Evolutionary conservation across 2,888 invertebrate genomes (phyloP).

Genomic region (Caenorhabditis sp.): DNA sequence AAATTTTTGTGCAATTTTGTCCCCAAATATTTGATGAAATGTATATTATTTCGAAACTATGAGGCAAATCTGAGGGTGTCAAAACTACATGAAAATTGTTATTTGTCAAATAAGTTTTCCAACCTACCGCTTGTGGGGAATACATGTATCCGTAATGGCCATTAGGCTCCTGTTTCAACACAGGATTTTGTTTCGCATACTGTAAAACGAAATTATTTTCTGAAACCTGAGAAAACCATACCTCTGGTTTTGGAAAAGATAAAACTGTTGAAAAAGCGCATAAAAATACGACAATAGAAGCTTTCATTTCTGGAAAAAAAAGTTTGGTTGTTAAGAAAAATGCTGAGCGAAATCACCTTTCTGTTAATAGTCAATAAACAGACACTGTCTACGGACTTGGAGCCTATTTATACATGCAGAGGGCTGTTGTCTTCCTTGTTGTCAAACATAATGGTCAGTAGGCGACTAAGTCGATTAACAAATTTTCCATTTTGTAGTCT

Average conservation of each 20-base stretch:
- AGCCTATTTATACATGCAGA: not conserved
- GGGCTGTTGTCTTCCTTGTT: not conserved
- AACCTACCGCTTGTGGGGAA: conserved; percentile 23
- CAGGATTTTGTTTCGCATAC: not conserved
- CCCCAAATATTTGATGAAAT: too few species aligned
- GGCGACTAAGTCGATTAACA: not conserved
- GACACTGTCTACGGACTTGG: not conserved
- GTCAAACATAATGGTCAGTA: not conserved
- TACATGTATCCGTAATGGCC: conserved; percentile 29
- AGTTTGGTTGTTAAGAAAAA: not conserved
- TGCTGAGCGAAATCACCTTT: not conserved
- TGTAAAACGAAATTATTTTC: not conserved
- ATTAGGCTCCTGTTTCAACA: not conserved
- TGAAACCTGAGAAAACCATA: not conserved
- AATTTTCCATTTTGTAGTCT: not conserved
- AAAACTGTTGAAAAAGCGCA: not conserved
- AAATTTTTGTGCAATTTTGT: too few species aligned
- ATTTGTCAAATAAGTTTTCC: not conserved
- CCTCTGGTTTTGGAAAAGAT: not conserved
- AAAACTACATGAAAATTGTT: too few species aligned
- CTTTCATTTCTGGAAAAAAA: not conserved
- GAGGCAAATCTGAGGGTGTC: too few species aligned
- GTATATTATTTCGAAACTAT: too few species aligned
- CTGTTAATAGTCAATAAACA: not conserved
- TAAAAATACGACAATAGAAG: not conserved